These are phyloP conservation scores for Trichopria drosophilae DNA, from an alignment of 2,888 invertebrate genomes.

Conservation along the genomic window DNA sequence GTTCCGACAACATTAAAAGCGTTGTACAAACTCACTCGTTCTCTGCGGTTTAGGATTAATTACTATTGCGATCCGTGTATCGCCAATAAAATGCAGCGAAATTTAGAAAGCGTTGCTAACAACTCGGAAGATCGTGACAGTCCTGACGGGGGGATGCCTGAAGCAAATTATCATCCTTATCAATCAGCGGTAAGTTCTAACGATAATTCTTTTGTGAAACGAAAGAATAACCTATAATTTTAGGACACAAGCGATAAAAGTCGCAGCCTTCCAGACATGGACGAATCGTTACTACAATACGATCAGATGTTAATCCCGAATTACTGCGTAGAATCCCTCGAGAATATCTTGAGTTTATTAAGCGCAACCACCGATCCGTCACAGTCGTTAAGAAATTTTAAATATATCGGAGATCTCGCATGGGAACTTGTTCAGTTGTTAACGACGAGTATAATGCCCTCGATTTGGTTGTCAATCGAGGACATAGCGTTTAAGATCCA, in stretches of 20 bases:
- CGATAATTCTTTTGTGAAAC: too few relatives aligned
- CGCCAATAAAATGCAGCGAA: conserved; percentile 57
- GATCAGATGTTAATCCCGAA: conserved; percentile 59
- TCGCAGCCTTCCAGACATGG: conserved; percentile 42
- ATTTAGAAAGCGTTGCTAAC: conserved; percentile 39
- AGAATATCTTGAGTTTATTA: conserved; percentile 47
- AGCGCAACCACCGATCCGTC: conserved; percentile 39
- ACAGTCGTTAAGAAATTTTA: conserved; percentile 45
- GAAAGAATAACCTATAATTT: conserved; percentile 13
- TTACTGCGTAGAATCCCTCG: conserved; percentile 58
- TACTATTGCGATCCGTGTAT: conserved; percentile 61
- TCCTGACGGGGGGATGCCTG: conserved; percentile 46
- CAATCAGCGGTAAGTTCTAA: conserved; percentile 43
- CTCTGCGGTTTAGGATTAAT: conserved; percentile 57
- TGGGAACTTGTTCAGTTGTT: conserved; percentile 61
- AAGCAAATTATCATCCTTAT: conserved; percentile 48
- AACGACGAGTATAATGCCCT: conserved; percentile 61
- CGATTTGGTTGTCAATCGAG: conserved; percentile 61
- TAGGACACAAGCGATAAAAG: conserved; percentile 45
- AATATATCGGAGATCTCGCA: conserved; percentile 44
- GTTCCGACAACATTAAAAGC: conserved; percentile 57
- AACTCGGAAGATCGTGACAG: conserved; percentile 44
- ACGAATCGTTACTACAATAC: conserved; percentile 54
- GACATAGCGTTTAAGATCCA: conserved; percentile 43
- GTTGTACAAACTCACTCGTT: conserved; percentile 58